Evolutionary conservation across 2,888 invertebrate genomes (phyloP), one percentile per base, ranked within the genome.

Genomic region (Xanthorhoe spadicearia): DNA sequence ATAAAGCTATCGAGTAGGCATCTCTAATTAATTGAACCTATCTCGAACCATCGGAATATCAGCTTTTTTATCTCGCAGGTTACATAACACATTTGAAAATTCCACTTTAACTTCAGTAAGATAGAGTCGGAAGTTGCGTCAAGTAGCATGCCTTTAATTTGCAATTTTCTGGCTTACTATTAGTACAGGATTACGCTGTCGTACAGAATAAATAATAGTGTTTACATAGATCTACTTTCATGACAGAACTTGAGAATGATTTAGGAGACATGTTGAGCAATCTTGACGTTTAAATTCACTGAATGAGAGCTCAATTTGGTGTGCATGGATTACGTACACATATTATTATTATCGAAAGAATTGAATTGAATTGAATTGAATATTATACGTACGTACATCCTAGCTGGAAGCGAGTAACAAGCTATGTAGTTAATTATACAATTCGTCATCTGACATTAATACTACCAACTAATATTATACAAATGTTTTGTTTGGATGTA

Each of bases 91-190:
- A 60, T 65, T 23, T 15, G 56, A 9, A 86, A 76, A 75, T 28
- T 46, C 51, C 68, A 74, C 81, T 68, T 56, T 86, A 78, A 13
- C 0, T 0, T 0, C 0, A 0, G 2, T 0, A 0, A 0, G 0
- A 0, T 72, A 79, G 60, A 75, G 77, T 76, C 57, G 64, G 64
- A 53, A 75, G 57, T 82, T n/a, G 65, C 23, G 43, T 23, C 0
- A 46, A 3, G 3, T n/a, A 7, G 8, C 8, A 18, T 15, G 74
- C 78, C 82, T 88, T 90, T 91, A 91, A 92, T 92, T 91, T 91
- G 89, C 91, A 90, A 92, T 91, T 89, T 90, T 88, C 90, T 83
- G 85, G 84, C 85, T 86, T 87, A 90, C 86, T 88, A 87, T 89
- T 88, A 74, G 73, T 43, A 43, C 38, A 84, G 85, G 88, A 91